These are phyloP conservation scores for Cheilosia vernalis DNA, from an alignment of 2,888 invertebrate genomes.

Conservation along the genomic window DNA sequence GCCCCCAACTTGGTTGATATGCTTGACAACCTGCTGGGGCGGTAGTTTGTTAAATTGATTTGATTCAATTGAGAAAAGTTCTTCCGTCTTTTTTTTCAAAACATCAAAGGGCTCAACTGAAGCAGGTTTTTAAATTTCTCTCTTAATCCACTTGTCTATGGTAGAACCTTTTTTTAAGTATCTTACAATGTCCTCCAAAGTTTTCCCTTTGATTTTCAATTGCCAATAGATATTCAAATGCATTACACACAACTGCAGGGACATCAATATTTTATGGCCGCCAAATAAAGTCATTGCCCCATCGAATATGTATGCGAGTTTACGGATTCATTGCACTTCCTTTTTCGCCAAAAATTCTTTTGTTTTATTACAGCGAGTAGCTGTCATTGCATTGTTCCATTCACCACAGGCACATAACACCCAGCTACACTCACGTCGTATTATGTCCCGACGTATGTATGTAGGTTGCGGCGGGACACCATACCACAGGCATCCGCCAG, in stretches of 20 bases:
- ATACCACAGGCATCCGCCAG: conserved; percentile 5
- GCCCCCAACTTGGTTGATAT: not conserved
- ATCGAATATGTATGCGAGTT: conserved; percentile 78
- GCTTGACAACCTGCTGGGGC: not conserved
- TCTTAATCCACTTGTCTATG: not conserved
- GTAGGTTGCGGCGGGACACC: conserved; percentile 21
- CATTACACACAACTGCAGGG: conserved; percentile 36
- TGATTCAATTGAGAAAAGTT: not conserved
- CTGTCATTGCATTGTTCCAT: conserved; percentile 49
- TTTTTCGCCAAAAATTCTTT: conserved; percentile 44
- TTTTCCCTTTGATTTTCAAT: conserved; percentile 34
- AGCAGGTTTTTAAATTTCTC: not conserved
- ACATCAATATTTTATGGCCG: conserved; percentile 61
- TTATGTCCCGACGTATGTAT: not conserved
- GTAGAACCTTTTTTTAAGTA: no score
- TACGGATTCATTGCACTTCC: conserved; percentile 57
- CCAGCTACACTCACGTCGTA: not conserved
- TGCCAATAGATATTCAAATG: conserved; percentile 50
- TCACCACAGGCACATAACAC: conserved; percentile 28
- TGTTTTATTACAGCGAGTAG: conserved; percentile 57
- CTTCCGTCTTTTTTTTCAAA: no score
- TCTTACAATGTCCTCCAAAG: no score
- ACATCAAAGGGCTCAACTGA: no score
- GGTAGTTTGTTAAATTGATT: not conserved
- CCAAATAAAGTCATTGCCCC: conserved; percentile 82